phyloP scores from a whole-genome alignment of 2,113 vertebrate species.

The Notothenia coriiceps region DNA sequence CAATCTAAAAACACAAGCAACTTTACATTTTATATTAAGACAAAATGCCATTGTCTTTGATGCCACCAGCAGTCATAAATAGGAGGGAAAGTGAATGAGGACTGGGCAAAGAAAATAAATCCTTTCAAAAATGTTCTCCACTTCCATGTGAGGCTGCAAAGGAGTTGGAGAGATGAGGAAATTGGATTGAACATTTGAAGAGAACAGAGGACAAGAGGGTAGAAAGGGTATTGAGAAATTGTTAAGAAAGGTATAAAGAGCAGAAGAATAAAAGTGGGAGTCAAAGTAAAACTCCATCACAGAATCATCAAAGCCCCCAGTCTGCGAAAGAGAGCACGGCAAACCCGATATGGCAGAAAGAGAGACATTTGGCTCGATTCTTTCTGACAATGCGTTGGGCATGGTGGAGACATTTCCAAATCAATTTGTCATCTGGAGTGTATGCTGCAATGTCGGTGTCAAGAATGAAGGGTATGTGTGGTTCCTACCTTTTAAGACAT shows the following conservation, averaged over 20 bases:
- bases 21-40: background rate
- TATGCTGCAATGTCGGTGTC: background rate
- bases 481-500: slow-evolving; percentile 2
- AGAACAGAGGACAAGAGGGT: slow-evolving; percentile 20
- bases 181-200: slow-evolving; percentile 58
- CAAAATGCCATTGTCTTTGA: slow-evolving; percentile 77
- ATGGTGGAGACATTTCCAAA: slow-evolving; percentile 7
- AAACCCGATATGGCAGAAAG: slow-evolving; percentile 24
- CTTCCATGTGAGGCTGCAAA: slow-evolving; percentile 23
- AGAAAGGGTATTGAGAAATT: slow-evolving; percentile 27
- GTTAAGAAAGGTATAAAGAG: slow-evolving; percentile 32
- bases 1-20: background rate
- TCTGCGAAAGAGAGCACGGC: slow-evolving; percentile 17
- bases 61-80: slow-evolving; percentile 42
- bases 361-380: slow-evolving; percentile 22
- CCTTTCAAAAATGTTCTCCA: slow-evolving; percentile 29
- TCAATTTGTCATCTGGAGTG: slow-evolving; percentile 24
- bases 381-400: slow-evolving; percentile 6
- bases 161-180: slow-evolving; percentile 52
- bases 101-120: slow-evolving; percentile 29
- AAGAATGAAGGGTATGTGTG: slow-evolving; percentile 14
- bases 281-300: slow-evolving; percentile 46
- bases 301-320: slow-evolving; percentile 38
- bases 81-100: slow-evolving; percentile 5
- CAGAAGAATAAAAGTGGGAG: slow-evolving; percentile 18